A percentile compares a stretch with the other conserved stretches of the same genome.
These are phyloP conservation scores for Drosophila athabasca DNA, from an alignment of 1,140 invertebrate genomes.

Conservation along the genomic window DNA sequence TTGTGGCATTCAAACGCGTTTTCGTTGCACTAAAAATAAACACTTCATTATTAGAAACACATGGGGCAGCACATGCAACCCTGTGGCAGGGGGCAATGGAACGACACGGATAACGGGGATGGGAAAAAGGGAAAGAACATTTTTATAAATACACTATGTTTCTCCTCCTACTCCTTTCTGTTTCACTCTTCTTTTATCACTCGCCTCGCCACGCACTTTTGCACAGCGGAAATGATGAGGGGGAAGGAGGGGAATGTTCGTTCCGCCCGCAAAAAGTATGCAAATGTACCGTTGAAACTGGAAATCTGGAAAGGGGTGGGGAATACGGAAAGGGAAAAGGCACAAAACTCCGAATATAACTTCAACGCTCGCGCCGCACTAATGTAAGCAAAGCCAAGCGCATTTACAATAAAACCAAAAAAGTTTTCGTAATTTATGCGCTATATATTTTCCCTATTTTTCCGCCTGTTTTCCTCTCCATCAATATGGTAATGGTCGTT, in stretches of 20 bases:
- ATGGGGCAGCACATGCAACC: constrained; percentile 33
- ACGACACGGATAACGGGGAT: background rate
- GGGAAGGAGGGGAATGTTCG: constrained; percentile 12
- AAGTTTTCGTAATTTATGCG: constrained; percentile 21
- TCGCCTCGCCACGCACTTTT: constrained; percentile 15
- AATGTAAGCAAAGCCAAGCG: constrained; percentile 61
- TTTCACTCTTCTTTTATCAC: constrained; percentile 13
- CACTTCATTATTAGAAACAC: constrained; percentile 81
- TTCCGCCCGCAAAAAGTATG: constrained; percentile 19
- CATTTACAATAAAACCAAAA: constrained; percentile 3
- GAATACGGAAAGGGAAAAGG: constrained; percentile 34
- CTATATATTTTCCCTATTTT: constrained; percentile 5
- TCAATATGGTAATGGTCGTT: constrained; percentile 1
- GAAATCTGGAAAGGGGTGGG: background rate
- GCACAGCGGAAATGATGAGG: constrained; percentile 55
- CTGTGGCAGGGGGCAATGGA: constrained; percentile 24
- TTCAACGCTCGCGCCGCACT: constrained; percentile 21
- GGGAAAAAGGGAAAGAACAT: no score
- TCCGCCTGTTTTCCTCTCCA: constrained; percentile 3
- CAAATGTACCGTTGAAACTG: constrained; percentile 47
- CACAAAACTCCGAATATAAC: constrained; percentile 66
- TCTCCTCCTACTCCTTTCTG: constrained; percentile 3
- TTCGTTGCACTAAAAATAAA: constrained; percentile 67
- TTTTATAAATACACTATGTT: no score
- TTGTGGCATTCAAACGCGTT: constrained; percentile 44